Conservation (phyloP, 2,888 invertebrate genomes). For the Pristionchus japonicus region DNA sequence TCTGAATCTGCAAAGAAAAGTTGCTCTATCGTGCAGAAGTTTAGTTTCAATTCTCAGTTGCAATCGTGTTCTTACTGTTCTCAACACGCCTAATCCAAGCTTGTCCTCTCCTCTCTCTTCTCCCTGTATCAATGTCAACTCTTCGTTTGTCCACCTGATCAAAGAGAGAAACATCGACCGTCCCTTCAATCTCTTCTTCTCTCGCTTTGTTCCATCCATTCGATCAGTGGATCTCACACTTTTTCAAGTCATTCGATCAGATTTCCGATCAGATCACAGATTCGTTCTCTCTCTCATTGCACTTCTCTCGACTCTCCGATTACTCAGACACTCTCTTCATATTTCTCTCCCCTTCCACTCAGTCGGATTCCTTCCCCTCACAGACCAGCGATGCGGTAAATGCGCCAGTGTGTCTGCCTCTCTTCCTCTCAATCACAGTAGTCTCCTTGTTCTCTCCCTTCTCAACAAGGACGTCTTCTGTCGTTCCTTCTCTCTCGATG, state of each 20-base stretch:
- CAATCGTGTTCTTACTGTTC: neutral
- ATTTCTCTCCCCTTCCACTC: conserved; percentile 19
- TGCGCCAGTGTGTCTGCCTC: conserved; percentile 14
- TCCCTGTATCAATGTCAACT: conserved; percentile 22
- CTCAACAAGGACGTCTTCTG: neutral
- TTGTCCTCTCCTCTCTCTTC: neutral
- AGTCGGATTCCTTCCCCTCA: neutral
- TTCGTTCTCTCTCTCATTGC: neutral
- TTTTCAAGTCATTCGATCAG: neutral
- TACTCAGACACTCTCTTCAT: neutral
- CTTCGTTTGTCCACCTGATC: conserved; percentile 39
- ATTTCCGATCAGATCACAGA: neutral
- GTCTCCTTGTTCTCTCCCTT: neutral
- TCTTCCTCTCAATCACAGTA: conserved; percentile 38
- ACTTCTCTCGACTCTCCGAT: neutral
- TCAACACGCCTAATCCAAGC: neutral
- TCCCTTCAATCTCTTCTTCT: neutral
- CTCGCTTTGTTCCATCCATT: neutral
- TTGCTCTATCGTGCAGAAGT: neutral
- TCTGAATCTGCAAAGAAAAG: neutral
- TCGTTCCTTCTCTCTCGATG: conserved; percentile 1
- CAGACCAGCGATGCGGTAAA: conserved; percentile 34
- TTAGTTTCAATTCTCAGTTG: neutral
- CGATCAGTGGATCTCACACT: conserved; percentile 5
- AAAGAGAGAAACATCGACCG: conserved; percentile 12